Evolutionary conservation across 2,888 invertebrate species (phyloP).

Genomic region (Pediacus dermestoides): DNA sequence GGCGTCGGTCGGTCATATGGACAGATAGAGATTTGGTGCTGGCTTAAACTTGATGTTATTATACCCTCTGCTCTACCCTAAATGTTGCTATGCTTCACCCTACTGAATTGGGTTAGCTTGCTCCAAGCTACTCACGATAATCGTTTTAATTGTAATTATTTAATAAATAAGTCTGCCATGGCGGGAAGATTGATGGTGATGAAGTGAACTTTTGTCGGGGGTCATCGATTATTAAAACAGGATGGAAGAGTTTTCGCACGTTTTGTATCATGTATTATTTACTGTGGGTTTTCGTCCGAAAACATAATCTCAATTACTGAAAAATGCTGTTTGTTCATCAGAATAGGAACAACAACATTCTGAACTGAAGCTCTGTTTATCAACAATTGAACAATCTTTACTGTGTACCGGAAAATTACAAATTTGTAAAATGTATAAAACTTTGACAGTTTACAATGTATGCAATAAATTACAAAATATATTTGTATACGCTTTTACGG

Average conservation of each 20-base stretch:
- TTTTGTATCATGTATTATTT: too few relatives aligned
- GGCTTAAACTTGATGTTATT: neutral
- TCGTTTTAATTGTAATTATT: constrained; percentile 24
- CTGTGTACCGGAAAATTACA: too few relatives aligned
- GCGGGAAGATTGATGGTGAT: constrained; percentile 26
- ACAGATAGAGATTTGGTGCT: neutral
- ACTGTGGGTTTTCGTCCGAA: too few relatives aligned
- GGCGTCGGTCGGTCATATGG: neutral
- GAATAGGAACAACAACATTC: too few relatives aligned
- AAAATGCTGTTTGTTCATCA: too few relatives aligned
- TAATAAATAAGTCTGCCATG: constrained; percentile 26
- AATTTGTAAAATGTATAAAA: too few relatives aligned
- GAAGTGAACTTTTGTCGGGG: constrained; percentile 14
- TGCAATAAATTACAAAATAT: too few relatives aligned
- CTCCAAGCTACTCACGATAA: constrained; percentile 11
- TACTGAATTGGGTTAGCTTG: constrained; percentile 4
- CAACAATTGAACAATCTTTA: too few relatives aligned
- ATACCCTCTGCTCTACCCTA: neutral
- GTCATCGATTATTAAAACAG: constrained; percentile 1
- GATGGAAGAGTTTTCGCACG: neutral
- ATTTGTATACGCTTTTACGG: too few relatives aligned
- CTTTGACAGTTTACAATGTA: too few relatives aligned
- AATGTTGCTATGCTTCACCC: neutral
- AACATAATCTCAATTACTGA: too few relatives aligned
- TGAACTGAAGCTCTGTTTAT: too few relatives aligned